Evolutionary conservation across 2,888 invertebrate genomes (phyloP).

Genomic region (Serrognathus titanus): DNA sequence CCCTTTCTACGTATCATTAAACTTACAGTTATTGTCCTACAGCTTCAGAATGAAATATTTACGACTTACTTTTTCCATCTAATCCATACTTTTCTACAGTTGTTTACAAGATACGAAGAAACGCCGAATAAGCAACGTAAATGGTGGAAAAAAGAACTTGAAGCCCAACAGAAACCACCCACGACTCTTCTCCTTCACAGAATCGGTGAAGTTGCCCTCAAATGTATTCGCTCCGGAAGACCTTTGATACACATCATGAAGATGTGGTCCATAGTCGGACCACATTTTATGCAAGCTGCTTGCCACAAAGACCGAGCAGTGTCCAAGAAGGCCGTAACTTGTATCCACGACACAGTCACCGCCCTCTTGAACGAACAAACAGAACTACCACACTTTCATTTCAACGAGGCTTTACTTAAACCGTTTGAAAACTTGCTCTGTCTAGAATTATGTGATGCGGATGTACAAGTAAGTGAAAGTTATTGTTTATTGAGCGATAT

Average conservation of each 20-base stretch:
- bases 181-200: slow-evolving; percentile 70
- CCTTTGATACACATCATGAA: slow-evolving; percentile 89
- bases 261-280: slow-evolving; percentile 88
- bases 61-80: too few relatives aligned
- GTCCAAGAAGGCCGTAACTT: slow-evolving; percentile 86
- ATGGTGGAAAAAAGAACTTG: slow-evolving; percentile 47
- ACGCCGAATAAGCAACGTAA: slow-evolving; percentile 48
- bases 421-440: slow-evolving; percentile 94
- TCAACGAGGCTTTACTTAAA: slow-evolving; percentile 91
- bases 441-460: slow-evolving; percentile 87
- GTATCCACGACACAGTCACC: slow-evolving; percentile 89
- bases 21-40: too few relatives aligned
- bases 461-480: slow-evolving; percentile 69
- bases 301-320: slow-evolving; percentile 86
- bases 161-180: slow-evolving; percentile 48
- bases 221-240: slow-evolving; percentile 80
- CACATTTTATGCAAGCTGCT: slow-evolving; percentile 93
- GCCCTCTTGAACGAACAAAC: slow-evolving; percentile 81
- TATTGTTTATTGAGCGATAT: neutral
- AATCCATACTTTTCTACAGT: slow-evolving; percentile 26
- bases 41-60: too few relatives aligned
- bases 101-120: slow-evolving; percentile 47
- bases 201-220: slow-evolving; percentile 83
- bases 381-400: slow-evolving; percentile 90
- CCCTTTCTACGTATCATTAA: too few relatives aligned